Base-by-base conservation (phyloP, 2,888 invertebrate species). In the Pammene fasciana region DNA sequence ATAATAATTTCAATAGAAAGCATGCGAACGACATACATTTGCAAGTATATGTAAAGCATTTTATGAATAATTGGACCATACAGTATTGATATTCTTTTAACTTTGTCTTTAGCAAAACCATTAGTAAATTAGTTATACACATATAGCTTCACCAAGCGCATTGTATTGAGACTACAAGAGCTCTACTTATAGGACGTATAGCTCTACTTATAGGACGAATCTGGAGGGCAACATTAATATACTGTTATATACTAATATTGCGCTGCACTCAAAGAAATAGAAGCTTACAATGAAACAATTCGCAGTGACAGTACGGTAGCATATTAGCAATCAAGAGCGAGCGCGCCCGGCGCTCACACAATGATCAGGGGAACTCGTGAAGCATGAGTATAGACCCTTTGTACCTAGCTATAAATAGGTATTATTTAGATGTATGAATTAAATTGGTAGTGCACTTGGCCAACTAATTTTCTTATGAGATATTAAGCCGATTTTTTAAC, bases 281-380 rank as follows among this genome's bases (percentile, higher is more conserved):
- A 78, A 78, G 79, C 77, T 75, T 75, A 73, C 74, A 79, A 79
- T 81, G 82, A 81, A 55, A 80, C 76, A 77, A 72, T 68, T 62
- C 75, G 75, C 71, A 75, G 77, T 76, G 75, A 78, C 77, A 77
- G 78, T 79, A 72, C 76, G 76, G 75, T 75, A 78, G 54, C 59
- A 67, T 59, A 61, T 70, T 45, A 65, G 78, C 78, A 79, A 78
- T 80, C 75, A 78, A 75, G 70, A 75, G 74, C 74, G 72, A 74
- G 78, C 73, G 72, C 70, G 71, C 55, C 16, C 56, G 57, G 56
- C 46, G 45, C 64, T 16, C 41, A 52, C 16, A 60, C 41, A 26
- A 34, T 36, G 62, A 18, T 50, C 38, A 65, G 34, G n/a, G 46
- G 45, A 48, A 59, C n/a, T 38, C 14, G 18, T 57, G 43, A 57